phyloP scores from a whole-genome alignment of 2,888 invertebrate genomes.

The Omphaloscelis lunosa region DNA sequence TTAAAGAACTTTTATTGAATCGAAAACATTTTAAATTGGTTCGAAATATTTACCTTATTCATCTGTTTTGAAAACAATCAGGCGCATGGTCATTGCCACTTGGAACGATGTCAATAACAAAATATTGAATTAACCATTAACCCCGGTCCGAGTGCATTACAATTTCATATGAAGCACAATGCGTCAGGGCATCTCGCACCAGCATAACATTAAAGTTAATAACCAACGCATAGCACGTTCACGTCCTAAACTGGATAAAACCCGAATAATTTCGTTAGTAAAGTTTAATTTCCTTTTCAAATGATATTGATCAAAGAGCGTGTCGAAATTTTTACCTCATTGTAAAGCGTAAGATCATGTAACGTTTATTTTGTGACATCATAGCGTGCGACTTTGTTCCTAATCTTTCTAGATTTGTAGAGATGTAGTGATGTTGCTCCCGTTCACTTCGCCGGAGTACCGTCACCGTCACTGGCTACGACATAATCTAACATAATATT shows the following conservation, averaged over 20 bases:
- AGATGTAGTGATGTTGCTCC: conserved; percentile 69
- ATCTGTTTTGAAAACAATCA: conserved; percentile 62
- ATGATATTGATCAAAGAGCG: conserved; percentile 36
- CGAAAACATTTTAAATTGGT: conserved; percentile 21
- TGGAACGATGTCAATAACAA: conserved; percentile 77
- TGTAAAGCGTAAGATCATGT: conserved; percentile 34
- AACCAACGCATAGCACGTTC: conserved; percentile 41
- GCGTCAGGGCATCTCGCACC: conserved; percentile 72
- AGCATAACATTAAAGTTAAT: conserved; percentile 59
- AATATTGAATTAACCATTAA: conserved; percentile 83
- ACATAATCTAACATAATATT: conserved; percentile 85
- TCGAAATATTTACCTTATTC: conserved; percentile 29
- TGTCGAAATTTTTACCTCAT: conserved; percentile 25
- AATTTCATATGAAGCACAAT: conserved; percentile 80
- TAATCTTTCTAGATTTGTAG: conserved; percentile 60
- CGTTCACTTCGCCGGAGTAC: conserved; percentile 66
- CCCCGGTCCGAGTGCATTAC: conserved; percentile 75
- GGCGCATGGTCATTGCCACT: conserved; percentile 75
- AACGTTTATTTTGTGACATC: conserved; percentile 38
- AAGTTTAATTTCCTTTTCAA: conserved; percentile 33
- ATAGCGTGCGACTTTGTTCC: conserved; percentile 84
- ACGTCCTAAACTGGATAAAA: conserved; percentile 35
- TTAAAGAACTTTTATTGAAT: conserved; percentile 16
- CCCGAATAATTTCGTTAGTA: conserved; percentile 35
- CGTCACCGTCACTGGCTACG: conserved; percentile 74